Percentiles rank a stretch among this genome's conserved stretches.
Evolutionary conservation across 2,888 invertebrate genomes (phyloP).

Genomic region (Nephrocerus scutellatus): DNA sequence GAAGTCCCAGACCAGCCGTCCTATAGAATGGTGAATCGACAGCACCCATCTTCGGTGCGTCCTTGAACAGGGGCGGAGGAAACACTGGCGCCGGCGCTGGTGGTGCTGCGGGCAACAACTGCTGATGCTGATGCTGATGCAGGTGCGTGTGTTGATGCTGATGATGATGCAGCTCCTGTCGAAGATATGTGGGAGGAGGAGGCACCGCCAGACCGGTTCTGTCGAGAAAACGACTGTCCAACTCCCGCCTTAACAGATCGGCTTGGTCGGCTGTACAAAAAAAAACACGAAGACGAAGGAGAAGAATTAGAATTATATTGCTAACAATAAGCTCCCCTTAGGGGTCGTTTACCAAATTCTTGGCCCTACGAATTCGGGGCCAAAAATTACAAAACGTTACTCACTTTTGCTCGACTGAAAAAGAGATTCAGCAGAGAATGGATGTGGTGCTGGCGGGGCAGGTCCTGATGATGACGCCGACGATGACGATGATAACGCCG

Average conservation of each 20-base stretch:
- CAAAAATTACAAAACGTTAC: slow-evolving; percentile 9
- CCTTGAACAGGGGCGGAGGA: slow-evolving; percentile 74
- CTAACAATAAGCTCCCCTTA: not conserved
- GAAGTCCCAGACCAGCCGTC: slow-evolving; percentile 56
- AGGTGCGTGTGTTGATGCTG: slow-evolving; percentile 89
- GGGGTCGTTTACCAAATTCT: not conserved
- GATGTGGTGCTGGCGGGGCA: slow-evolving; percentile 60
- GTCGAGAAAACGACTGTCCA: slow-evolving; percentile 85
- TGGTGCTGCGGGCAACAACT: slow-evolving; percentile 60
- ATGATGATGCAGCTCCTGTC: slow-evolving; percentile 88
- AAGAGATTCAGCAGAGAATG: slow-evolving; percentile 81
- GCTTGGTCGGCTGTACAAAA: slow-evolving; percentile 57
- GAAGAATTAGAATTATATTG: not conserved
- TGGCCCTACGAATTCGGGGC: not conserved
- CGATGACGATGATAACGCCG: slow-evolving; percentile 8
- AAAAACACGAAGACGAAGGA: not conserved
- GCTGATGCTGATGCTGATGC: slow-evolving; percentile 78
- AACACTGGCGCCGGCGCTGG: slow-evolving; percentile 49
- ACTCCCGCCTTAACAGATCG: slow-evolving; percentile 78
- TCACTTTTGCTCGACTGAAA: slow-evolving; percentile 72
- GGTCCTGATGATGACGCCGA: slow-evolving; percentile 24
- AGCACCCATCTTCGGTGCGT: slow-evolving; percentile 75
- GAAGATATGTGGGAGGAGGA: slow-evolving; percentile 54
- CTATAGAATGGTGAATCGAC: slow-evolving; percentile 75
- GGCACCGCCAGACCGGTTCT: slow-evolving; percentile 62